These are phyloP conservation scores for Dolichomitus sp. DNA, from an alignment of 2,888 invertebrate genomes.

Conservation along the genomic window DNA sequence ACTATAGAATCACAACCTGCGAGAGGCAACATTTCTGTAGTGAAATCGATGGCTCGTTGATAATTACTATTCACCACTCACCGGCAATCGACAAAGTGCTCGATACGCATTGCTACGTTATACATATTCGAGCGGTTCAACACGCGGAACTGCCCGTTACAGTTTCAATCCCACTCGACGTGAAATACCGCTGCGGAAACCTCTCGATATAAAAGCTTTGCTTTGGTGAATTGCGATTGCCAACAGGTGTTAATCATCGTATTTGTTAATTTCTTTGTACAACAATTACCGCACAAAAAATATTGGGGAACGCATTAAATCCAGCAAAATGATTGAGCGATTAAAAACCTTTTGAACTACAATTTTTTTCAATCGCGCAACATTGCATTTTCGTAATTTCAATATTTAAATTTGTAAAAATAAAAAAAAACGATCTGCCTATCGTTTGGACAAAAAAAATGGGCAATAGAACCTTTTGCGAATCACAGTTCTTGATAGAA, in stretches of 20 bases:
- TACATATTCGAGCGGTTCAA: conserved; percentile 2
- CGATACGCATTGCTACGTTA: conserved; percentile 11
- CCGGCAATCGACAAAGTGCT: conserved; percentile 42
- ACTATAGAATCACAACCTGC: conserved; percentile 19
- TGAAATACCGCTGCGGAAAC: not conserved
- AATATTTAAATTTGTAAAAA: not conserved
- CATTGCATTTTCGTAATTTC: not conserved
- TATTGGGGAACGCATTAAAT: not conserved
- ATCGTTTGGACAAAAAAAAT: not conserved
- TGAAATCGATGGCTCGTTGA: conserved; percentile 44
- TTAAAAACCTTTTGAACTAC: too few species aligned
- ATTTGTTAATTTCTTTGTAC: not conserved
- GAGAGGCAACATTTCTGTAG: not conserved
- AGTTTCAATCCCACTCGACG: conserved; percentile 4
- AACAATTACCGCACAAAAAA: not conserved
- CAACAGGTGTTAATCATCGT: conserved; percentile 40
- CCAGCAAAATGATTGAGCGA: not conserved
- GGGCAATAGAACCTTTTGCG: not conserved
- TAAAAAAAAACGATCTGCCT: not conserved
- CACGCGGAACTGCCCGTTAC: not conserved
- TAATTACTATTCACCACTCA: conserved; percentile 49
- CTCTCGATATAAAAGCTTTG: conserved; percentile 6
- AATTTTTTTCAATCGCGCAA: too few species aligned
- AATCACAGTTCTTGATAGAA: not conserved
- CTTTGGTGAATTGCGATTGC: conserved; percentile 2